Base-by-base conservation (phyloP, 2,888 invertebrate genomes). In the Yponomeuta cagnagella region DNA sequence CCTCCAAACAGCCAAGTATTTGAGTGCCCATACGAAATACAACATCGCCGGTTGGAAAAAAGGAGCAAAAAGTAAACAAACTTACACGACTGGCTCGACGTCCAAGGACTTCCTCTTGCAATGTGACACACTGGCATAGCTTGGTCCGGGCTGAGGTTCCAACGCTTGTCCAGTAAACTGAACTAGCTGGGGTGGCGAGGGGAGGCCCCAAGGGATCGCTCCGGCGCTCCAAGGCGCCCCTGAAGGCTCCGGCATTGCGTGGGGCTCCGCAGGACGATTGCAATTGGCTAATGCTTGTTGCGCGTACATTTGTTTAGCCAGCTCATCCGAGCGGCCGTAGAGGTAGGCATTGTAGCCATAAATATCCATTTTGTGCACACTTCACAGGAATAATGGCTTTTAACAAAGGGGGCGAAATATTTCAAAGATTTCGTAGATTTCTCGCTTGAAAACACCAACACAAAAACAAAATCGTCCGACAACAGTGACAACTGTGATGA, bases 161-260 rank as follows among this genome's bases (percentile, higher is more conserved):
- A 58, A 83, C 75, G 84, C 81, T 78, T 80, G 90, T 70, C 86
- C 88, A 73, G 93, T 87, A 80, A 93, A 92, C 72, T 91, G 88
- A 10, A 93, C 90, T n/a, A 93, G 74, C 37, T 86, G 82, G 2
- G 90, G 90, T 5, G 90, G 89, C 12, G 88, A 82, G 2, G 82
- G 79, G 76, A 89, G 80, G 12, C 93, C 90, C 94, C 94, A 94
- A 0, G 93, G 82, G 75, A 94, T 79, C 10, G 88, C 87, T 72
- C 93, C 90, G 6, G 93, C 83, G 75, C 92, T 93, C 93, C 93
- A 93, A 0, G 93, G 92, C 1, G 81, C 73, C n/a, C 87, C 87
- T 5, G 90, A 82, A 10, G 92, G 92, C 23, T 78, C 83, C 5
- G 91, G 91, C 88, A 93, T 88, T 12, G 75, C 76, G 73, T 88